These are phyloP conservation scores for Lepeophtheirus nordmannii DNA, from an alignment of 2,888 invertebrate genomes.

Conservation along the genomic window DNA sequence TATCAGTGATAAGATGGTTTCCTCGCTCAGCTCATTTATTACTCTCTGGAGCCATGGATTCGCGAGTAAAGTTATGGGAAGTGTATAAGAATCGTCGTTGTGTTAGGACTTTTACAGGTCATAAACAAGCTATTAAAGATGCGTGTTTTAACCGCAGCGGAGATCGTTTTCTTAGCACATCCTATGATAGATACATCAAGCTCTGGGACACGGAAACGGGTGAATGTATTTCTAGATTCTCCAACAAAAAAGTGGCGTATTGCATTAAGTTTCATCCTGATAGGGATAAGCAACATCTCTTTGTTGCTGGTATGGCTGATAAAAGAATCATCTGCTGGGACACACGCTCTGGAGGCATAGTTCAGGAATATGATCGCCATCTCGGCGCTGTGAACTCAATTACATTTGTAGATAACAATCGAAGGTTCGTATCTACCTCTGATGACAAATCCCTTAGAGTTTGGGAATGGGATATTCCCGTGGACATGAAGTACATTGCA, in stretches of 20 bases:
- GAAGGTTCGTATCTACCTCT: conserved; percentile 93
- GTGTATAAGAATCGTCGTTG: conserved; percentile 88
- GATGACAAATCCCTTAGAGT: conserved; percentile 97
- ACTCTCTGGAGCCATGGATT: conserved; percentile 91
- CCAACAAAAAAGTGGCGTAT: conserved; percentile 90
- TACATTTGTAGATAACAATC: conserved; percentile 95
- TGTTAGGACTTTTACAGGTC: conserved; percentile 84
- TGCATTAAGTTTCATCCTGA: conserved; percentile 97
- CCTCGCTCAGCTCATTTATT: conserved; percentile 85
- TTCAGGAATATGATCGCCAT: conserved; percentile 95
- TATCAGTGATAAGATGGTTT: conserved; percentile 86
- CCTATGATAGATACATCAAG: conserved; percentile 62
- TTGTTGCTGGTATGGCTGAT: conserved; percentile 95
- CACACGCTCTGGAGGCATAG: conserved; percentile 77
- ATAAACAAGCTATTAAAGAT: conserved; percentile 89
- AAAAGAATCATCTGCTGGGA: conserved; percentile 99
- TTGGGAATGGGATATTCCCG: conserved; percentile 99
- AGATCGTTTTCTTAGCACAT: conserved; percentile 75
- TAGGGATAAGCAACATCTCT: conserved; percentile 85
- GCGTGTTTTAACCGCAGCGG: conserved; percentile 89
- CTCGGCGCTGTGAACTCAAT: conserved; percentile 96
- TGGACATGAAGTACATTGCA: conserved; percentile 99
- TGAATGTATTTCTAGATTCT: conserved; percentile 65
- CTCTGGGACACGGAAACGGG: conserved; percentile 99
- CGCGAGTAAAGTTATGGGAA: conserved; percentile 88